Base-by-base conservation (phyloP, 2,888 invertebrate species). In the Laothoe populi region DNA sequence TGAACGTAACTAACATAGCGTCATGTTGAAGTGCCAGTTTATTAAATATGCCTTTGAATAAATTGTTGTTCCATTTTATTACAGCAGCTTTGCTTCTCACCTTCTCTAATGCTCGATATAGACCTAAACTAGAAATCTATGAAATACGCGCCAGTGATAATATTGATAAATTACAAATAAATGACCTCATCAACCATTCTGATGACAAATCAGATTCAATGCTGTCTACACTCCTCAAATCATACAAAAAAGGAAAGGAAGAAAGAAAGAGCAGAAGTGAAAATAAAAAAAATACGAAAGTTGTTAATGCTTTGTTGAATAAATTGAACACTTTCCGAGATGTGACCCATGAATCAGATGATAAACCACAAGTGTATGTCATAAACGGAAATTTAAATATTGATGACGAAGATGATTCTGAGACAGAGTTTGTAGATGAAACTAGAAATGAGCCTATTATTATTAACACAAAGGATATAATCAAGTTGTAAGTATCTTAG, bases 91-190 rank as follows among this genome's bases (percentile, higher is more conserved):
- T 31, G 1, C 10, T 70, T 1, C 42, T 70, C 4, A 24, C 49
- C 19, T 49, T 61, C 26, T 64, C 63, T 0, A 59, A 57, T 42
- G 65, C 64, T 4, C 61, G 48, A n/a, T 58, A 40, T 0, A 23
- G 42, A 1, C 64, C 68, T n/a, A 66, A 66, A 65, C 64, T 73
- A n/a, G 64, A 72, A 38, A 63, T 73, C 60, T 72, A 59, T 23
- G 74, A 73, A 65, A 66, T 73, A 11, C 64, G 62, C 8, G 63
- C 59, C 0, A 64, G 62, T 13, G 66, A 61, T 0, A 62, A 62
- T 13, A 69, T 67, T 0, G 45, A 44, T 44, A 26, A 61, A 26
- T 13, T 57, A 31, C 21, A 61, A 23, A 31, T 57, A 31, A 38
- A 61, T 10, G 40, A 60, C 11, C 11, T 60, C 38, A 4, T 24